Evolutionary conservation across 1,140 invertebrate genomes (phyloP).

Genomic region (Mercenaria mercenaria): DNA sequence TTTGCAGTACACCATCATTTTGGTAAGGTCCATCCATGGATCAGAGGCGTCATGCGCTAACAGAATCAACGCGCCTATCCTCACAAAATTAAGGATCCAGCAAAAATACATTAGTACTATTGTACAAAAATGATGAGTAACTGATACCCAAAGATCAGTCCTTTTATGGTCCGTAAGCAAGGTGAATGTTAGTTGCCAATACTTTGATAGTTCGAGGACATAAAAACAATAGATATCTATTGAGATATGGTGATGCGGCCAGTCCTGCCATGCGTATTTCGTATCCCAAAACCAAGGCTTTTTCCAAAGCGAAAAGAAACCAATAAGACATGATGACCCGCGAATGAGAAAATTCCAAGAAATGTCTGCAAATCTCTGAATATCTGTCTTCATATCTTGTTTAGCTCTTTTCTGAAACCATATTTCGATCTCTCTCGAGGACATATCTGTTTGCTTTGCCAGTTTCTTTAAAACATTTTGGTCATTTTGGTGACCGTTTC

Average conservation of each 20-base stretch:
- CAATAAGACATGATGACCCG: neutral
- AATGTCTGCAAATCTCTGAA: slow-evolving; percentile 45
- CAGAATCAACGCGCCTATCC: slow-evolving; percentile 96
- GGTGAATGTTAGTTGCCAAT: slow-evolving; percentile 96
- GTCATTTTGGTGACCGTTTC: too few species aligned
- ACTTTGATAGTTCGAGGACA: slow-evolving; percentile 97
- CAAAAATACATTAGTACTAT: slow-evolving; percentile 95
- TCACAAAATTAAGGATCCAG: slow-evolving; percentile 89
- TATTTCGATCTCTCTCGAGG: slow-evolving; percentile 4
- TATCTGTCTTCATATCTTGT: neutral
- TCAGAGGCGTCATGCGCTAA: slow-evolving; percentile 98
- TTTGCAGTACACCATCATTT: neutral
- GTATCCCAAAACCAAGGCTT: neutral
- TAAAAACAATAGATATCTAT: slow-evolving; percentile 95
- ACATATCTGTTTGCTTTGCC: slow-evolving; percentile 36
- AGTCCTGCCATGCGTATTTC: neutral
- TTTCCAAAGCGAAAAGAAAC: neutral
- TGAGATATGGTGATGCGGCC: slow-evolving; percentile 70
- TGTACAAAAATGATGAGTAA: slow-evolving; percentile 97
- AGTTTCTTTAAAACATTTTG: too few species aligned
- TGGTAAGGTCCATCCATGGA: slow-evolving; percentile 95
- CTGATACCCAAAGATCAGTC: slow-evolving; percentile 99
- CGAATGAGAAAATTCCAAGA: neutral
- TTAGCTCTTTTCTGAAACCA: slow-evolving; percentile 17
- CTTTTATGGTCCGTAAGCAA: slow-evolving; percentile 95